Evolutionary conservation across 1,140 invertebrate species (phyloP), one percentile per base, ranked within the genome.

Genomic region (Phortica variegata): DNA sequence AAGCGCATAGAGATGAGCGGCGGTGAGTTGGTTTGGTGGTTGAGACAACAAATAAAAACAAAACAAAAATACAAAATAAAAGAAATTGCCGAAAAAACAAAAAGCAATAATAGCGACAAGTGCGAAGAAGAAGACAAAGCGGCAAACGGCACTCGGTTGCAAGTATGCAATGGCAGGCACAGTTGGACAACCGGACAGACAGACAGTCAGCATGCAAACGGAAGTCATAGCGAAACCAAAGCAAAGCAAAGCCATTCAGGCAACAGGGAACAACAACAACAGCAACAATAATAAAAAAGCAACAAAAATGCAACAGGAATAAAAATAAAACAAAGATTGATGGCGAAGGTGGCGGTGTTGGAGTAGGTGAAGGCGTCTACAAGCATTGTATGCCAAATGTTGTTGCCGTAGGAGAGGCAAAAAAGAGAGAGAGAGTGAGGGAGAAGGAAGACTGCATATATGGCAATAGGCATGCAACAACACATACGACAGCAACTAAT

Each of bases 401-500:
- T n/a, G n/a, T n/a, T n/a, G n/a, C n/a, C n/a, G n/a, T n/a, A n/a
- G n/a, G n/a, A n/a, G n/a, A n/a, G n/a, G 36, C 8, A 36, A 13
- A 12, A 20, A 16, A 9, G 19, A 7, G 33, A 26, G 34, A 32
- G 43, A 44, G 18, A 29, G n/a, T 29, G 12, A 43, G 16, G 32
- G 9, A 15, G 1, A 19, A 10, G 36, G 32, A 44, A 34, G 23
- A 51, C 34, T 49, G 34, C 39, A 54, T 37, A 47, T 40, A 49
- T 31, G 29, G 59, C 58, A 55, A 61, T 60, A 66, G 49, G 59
- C 50, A 12, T 29, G 26, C 26, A 29, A 29, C 26, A 68, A 36
- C 36, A 46, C 44, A 61, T 38, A 51, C 37, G 39, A 53, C 29
- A 62, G 56, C 62, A 62, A 65, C 62, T 66, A 65, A 65, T 65